phyloP scores from a whole-genome alignment of 2,888 invertebrate genomes.

The Caenorhabditis sp. region DNA sequence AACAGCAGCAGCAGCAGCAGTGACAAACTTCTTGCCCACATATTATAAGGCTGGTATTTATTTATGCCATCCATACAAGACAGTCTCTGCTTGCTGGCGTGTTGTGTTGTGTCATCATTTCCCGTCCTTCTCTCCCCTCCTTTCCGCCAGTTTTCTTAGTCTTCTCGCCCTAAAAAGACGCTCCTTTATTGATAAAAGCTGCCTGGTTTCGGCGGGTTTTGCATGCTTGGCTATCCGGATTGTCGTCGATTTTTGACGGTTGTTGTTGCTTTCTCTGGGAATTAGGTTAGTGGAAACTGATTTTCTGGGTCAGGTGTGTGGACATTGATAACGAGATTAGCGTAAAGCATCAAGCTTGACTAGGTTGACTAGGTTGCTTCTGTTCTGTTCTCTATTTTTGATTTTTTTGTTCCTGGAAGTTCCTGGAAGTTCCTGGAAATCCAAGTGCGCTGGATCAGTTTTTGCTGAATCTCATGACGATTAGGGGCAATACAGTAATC shows the following conservation, averaged over 20 bases:
- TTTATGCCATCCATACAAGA: conserved; percentile 11
- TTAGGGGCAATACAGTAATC: too few relatives aligned
- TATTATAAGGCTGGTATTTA: conserved; percentile 26
- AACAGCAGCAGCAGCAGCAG: neutral
- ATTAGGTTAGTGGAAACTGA: too few relatives aligned
- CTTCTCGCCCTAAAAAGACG: conserved; percentile 5
- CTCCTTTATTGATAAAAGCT: conserved; percentile 51
- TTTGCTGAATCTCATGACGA: too few relatives aligned
- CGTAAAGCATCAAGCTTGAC: too few relatives aligned
- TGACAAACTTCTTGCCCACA: conserved; percentile 6
- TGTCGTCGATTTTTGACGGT: neutral
- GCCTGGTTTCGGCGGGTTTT: neutral
- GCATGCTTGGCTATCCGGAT: neutral
- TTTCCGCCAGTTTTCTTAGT: conserved; percentile 2
- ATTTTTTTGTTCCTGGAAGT: too few relatives aligned
- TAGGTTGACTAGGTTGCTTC: too few relatives aligned
- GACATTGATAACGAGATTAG: too few relatives aligned
- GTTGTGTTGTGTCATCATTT: conserved; percentile 21
- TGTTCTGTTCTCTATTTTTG: too few relatives aligned
- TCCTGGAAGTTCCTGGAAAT: too few relatives aligned
- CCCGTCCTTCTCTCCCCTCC: neutral
- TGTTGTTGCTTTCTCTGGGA: neutral
- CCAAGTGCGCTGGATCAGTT: neutral
- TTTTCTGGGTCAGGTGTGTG: too few relatives aligned
- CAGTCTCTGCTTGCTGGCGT: too few relatives aligned